phyloP scores from a whole-genome alignment of 2,888 invertebrate species.

The Sericinus montela region DNA sequence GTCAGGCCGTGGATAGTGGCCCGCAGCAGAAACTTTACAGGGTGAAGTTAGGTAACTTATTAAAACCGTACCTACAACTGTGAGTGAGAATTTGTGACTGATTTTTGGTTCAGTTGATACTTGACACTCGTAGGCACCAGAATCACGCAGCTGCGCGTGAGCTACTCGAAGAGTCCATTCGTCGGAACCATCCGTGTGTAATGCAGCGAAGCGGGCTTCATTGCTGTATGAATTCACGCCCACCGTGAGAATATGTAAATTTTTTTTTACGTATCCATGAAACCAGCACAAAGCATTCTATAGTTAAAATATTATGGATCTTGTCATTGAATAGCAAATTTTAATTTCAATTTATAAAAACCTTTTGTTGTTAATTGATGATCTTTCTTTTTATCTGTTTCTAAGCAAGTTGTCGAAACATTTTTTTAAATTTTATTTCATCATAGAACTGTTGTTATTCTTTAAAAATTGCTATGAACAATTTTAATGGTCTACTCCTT shows the following conservation, averaged over 20 bases:
- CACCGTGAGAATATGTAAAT: slow-evolving; percentile 85
- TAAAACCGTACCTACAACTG: slow-evolving; percentile 84
- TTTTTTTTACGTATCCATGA: slow-evolving; percentile 93
- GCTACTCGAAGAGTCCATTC: slow-evolving; percentile 81
- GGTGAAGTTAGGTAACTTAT: background rate
- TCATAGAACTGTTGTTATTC: no score
- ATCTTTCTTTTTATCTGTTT: no score
- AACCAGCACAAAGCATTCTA: slow-evolving; percentile 75
- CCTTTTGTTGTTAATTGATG: no score
- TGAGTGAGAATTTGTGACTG: slow-evolving; percentile 85
- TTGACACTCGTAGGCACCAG: slow-evolving; percentile 95
- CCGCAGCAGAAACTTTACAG: no score
- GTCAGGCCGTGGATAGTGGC: no score
- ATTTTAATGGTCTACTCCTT: no score
- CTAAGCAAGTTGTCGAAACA: no score
- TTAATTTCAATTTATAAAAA: no score
- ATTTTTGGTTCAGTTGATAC: slow-evolving; percentile 96
- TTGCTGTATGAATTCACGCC: slow-evolving; percentile 84
- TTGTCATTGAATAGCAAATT: no score
- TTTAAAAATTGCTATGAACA: no score
- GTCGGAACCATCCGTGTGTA: slow-evolving; percentile 82
- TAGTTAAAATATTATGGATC: no score
- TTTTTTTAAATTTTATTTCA: no score
- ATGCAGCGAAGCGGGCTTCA: slow-evolving; percentile 82
- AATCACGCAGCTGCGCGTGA: slow-evolving; percentile 86